A percentile compares a stretch with the other conserved stretches of the same genome.
phyloP scores from a whole-genome alignment of 2,797 vertebrate genomes.

The Chloroceryle amazona region DNA sequence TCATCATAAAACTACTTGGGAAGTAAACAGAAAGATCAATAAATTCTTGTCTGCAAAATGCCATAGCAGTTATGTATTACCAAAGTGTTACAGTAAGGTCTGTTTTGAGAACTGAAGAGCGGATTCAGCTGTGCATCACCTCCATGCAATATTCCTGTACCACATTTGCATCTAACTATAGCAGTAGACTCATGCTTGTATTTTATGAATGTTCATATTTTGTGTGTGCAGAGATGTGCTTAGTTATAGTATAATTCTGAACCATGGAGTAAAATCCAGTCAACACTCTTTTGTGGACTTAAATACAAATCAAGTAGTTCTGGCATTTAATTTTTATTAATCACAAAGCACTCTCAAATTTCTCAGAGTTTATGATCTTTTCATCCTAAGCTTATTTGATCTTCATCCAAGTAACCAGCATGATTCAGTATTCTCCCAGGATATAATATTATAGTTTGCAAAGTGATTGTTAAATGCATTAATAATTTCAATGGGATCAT shows the following conservation, averaged over 20 bases:
- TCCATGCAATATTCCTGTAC: not conserved
- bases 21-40: not conserved
- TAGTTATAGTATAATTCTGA: not conserved
- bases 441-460: constrained; percentile 74
- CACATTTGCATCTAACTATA: not conserved
- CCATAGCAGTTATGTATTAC: not conserved
- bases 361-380: constrained; percentile 73
- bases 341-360: constrained; percentile 64
- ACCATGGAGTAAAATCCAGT: not conserved
- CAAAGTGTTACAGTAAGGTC: not conserved
- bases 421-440: constrained; percentile 77
- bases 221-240: not conserved
- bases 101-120: not conserved
- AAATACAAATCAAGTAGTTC: constrained; percentile 49
- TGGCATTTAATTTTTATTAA: constrained; percentile 64
- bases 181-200: not conserved
- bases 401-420: constrained; percentile 75
- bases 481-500: constrained; percentile 81
- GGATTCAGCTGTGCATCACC: not conserved
- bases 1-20: not conserved
- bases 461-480: constrained; percentile 75
- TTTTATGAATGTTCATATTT: not conserved
- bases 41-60: not conserved
- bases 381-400: constrained; percentile 75
- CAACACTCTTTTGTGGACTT: constrained; percentile 14